These are phyloP conservation scores for Peromyscus nudipes DNA, from an alignment of 2,797 vertebrate genomes.

Conservation along the genomic window DNA sequence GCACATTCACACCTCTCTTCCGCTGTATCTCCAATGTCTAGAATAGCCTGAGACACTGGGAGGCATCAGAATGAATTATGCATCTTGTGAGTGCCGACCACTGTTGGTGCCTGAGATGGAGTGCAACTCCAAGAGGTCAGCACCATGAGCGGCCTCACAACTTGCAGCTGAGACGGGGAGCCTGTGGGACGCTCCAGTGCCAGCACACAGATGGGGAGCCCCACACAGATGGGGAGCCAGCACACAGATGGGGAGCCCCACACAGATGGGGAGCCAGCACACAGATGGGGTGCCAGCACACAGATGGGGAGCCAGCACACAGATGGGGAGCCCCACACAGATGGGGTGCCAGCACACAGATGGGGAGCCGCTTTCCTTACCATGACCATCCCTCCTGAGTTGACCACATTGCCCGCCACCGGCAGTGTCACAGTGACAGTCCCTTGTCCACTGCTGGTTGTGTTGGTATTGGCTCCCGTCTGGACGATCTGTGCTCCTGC, in stretches of 20 bases:
- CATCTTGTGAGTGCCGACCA: not conserved
- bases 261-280: too few relatives aligned
- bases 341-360: too few relatives aligned
- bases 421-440: slow-evolving; percentile 99
- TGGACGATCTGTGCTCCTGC: slow-evolving; percentile 99
- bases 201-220: too few relatives aligned
- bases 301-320: too few relatives aligned
- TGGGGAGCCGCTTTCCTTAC: slow-evolving; percentile 87
- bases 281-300: too few relatives aligned
- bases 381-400: slow-evolving; percentile 99
- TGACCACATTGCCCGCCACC: slow-evolving; percentile 98
- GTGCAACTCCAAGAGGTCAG: not conserved
- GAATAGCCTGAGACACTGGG: not conserved
- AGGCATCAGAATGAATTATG: not conserved
- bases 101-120: not conserved
- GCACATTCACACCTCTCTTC: not conserved
- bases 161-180: slow-evolving; percentile 15
- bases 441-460: slow-evolving; percentile 97
- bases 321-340: too few relatives aligned
- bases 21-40: not conserved
- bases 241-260: too few relatives aligned
- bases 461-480: slow-evolving; percentile 96
- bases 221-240: too few relatives aligned
- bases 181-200: not conserved
- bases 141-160: not conserved